phyloP scores from a whole-genome alignment of 2,888 invertebrate genomes.

The Pherbina coryleti region DNA sequence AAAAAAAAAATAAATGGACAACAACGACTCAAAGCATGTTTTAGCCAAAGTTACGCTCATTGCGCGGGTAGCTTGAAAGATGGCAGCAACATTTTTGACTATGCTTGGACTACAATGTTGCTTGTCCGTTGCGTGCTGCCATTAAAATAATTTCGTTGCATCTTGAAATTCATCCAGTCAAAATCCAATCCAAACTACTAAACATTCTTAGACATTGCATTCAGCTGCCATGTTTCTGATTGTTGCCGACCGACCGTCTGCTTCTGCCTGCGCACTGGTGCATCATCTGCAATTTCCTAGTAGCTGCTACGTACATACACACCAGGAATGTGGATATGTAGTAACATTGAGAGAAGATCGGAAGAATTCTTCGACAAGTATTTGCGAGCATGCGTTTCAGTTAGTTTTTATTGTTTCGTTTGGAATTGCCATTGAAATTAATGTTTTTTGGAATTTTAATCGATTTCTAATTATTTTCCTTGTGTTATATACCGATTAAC shows the following conservation, averaged over 20 bases:
- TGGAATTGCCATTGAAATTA: conserved; percentile 22
- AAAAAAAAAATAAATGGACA: not conserved
- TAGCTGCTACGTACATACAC: not conserved
- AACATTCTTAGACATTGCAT: conserved; percentile 15
- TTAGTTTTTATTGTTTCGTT: not conserved
- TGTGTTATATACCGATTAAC: too few relatives aligned
- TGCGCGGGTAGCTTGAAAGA: not conserved
- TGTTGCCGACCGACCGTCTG: not conserved
- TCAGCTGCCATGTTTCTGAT: conserved; percentile 3
- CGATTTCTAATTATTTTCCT: not conserved
- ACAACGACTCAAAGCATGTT: not conserved
- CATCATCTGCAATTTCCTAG: not conserved
- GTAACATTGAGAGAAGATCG: not conserved
- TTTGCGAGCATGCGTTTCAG: conserved; percentile 8
- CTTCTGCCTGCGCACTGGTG: not conserved
- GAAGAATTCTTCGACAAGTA: not conserved
- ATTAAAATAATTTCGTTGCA: conserved; percentile 8
- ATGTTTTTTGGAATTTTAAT: conserved; percentile 18
- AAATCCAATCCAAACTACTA: conserved; percentile 7
- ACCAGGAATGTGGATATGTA: not conserved
- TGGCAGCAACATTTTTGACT: not conserved
- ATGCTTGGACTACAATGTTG: not conserved
- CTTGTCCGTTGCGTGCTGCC: not conserved
- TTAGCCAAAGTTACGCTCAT: not conserved
- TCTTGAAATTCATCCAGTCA: not conserved